These are phyloP conservation scores for Tenualosa ilisha DNA, from an alignment of 2,797 vertebrate species.

Conservation along the genomic window DNA sequence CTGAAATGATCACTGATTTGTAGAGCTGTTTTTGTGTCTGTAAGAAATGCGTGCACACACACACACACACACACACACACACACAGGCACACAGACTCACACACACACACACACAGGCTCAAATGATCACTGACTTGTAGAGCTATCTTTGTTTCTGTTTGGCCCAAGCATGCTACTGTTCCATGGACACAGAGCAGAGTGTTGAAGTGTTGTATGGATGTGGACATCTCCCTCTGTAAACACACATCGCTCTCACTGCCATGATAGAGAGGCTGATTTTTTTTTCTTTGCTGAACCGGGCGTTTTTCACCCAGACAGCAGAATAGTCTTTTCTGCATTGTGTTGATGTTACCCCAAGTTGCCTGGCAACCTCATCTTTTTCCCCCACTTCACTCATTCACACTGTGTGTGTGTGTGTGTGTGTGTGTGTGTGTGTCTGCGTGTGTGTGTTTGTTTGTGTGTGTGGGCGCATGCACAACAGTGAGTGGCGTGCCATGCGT, in stretches of 20 bases:
- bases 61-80: background rate
- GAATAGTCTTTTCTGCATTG: conserved; percentile 69
- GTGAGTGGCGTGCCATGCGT: conserved; percentile 2
- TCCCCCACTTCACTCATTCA: conserved; percentile 49
- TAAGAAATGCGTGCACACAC: background rate
- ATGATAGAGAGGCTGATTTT: conserved; percentile 50
- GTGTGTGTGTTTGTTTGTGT: conserved; percentile 26
- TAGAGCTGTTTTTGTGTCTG: background rate
- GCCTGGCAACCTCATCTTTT: conserved; percentile 65
- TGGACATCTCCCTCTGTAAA: background rate
- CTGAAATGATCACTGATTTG: conserved; percentile 11
- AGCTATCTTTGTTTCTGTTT: background rate
- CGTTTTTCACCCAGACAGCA: conserved; percentile 59
- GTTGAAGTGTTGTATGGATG: background rate
- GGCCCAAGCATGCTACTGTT: background rate
- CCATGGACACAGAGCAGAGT: background rate
- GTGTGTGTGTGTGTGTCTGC: conserved; percentile 27
- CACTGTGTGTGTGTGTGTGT: conserved; percentile 21
- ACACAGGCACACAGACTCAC: background rate
- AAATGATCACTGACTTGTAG: conserved; percentile 3
- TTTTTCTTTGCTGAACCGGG: conserved; percentile 45
- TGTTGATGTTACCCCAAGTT: conserved; percentile 71
- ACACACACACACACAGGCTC: background rate
- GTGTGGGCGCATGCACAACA: background rate
- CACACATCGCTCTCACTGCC: conserved; percentile 41